phyloP scores from a whole-genome alignment of 2,888 invertebrate genomes.

The Campoplex capitator region DNA sequence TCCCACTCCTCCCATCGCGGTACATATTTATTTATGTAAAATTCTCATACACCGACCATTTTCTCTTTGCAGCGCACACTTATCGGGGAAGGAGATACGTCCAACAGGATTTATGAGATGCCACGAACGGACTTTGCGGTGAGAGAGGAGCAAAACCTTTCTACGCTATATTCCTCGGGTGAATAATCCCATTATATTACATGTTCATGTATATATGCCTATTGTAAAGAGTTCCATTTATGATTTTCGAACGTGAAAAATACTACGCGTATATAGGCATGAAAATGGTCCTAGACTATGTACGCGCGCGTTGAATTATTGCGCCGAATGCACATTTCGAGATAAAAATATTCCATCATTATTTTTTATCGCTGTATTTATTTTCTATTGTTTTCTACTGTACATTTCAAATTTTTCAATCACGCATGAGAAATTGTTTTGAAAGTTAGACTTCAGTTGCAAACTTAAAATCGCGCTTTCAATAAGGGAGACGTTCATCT shows the following conservation, averaged over 20 bases:
- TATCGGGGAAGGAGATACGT: constrained; percentile 62
- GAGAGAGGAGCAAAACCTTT: constrained; percentile 37
- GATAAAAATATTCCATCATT: not conserved
- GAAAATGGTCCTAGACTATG: constrained; percentile 24
- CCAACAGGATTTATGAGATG: constrained; percentile 76
- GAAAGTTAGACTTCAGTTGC: too few species aligned
- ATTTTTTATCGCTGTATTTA: not conserved
- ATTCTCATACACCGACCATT: constrained; percentile 66
- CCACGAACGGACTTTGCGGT: constrained; percentile 70
- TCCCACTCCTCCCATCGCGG: constrained; percentile 22
- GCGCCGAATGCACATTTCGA: constrained; percentile 1
- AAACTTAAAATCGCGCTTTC: too few species aligned
- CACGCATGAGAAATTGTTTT: not conserved
- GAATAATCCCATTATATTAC: constrained; percentile 65
- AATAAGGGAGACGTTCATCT: not conserved
- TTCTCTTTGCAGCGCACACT: constrained; percentile 50
- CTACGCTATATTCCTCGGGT: constrained; percentile 51
- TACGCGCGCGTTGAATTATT: not conserved
- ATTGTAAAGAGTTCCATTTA: constrained; percentile 20
- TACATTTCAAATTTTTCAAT: not conserved
- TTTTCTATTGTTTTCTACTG: not conserved
- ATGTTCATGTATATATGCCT: not conserved
- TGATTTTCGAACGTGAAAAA: constrained; percentile 42
- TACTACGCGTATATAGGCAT: constrained; percentile 11
- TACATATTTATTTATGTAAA: constrained; percentile 78